These are phyloP conservation scores for Hirudo medicinalis DNA, from an alignment of 1,140 invertebrate genomes.

Conservation along the genomic window DNA sequence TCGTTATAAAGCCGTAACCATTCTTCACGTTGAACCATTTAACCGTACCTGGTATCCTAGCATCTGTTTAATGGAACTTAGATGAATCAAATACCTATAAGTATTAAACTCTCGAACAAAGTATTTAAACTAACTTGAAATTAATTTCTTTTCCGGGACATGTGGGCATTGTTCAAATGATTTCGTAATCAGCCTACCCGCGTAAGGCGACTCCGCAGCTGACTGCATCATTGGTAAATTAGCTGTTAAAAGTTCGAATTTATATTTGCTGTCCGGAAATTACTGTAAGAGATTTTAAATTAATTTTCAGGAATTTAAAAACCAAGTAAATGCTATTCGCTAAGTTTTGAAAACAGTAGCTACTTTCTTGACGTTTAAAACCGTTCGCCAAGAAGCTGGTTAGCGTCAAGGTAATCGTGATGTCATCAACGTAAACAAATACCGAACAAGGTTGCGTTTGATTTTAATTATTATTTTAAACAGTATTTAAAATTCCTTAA, in stretches of 20 bases:
- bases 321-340: background rate
- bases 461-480: no score
- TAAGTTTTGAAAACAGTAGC: background rate
- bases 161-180: conserved; percentile 10
- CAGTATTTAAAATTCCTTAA: no score
- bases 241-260: background rate
- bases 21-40: conserved; percentile 99
- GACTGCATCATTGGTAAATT: conserved; percentile 6
- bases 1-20: conserved; percentile 96
- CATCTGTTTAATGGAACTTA: background rate
- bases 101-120: background rate
- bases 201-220: background rate
- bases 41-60: conserved; percentile 60
- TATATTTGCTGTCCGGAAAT: background rate
- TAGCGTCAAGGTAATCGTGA: no score
- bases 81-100: background rate
- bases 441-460: no score
- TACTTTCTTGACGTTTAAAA: conserved; percentile 8
- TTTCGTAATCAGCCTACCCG: background rate
- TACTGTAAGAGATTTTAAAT: background rate
- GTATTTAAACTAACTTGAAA: background rate
- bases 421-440: no score
- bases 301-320: conserved; percentile 8
- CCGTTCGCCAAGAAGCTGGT: background rate
- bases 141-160: background rate